phyloP scores from a whole-genome alignment of 2,113 vertebrate species.

The Lontra canadensis region DNA sequence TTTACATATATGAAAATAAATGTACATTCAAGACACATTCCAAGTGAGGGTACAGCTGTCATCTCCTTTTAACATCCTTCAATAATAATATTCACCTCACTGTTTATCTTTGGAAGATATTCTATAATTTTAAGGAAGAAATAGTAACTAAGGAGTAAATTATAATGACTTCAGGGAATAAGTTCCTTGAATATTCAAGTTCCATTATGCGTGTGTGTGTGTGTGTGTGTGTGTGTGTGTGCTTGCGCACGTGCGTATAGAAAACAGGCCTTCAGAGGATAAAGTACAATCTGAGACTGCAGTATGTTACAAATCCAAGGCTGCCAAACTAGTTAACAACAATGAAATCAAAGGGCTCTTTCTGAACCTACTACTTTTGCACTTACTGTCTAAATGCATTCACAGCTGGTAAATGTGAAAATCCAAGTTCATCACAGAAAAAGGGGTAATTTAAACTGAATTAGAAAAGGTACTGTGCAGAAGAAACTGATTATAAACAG shows the following conservation, averaged over 20 bases:
- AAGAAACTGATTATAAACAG: constrained; percentile 46
- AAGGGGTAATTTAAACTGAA: constrained; percentile 55
- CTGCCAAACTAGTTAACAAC: constrained; percentile 63
- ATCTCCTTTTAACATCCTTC: constrained; percentile 41
- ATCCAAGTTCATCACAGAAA: constrained; percentile 50
- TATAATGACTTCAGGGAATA: constrained; percentile 43
- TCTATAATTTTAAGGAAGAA: constrained; percentile 55
- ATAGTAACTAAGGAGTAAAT: constrained; percentile 63
- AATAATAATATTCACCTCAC: constrained; percentile 54
- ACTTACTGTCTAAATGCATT: constrained; percentile 58
- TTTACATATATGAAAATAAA: neutral
- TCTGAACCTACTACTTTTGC: constrained; percentile 59
- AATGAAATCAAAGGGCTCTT: constrained; percentile 56
- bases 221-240: neutral
- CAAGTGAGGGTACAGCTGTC: neutral
- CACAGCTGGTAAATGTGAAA: constrained; percentile 60
- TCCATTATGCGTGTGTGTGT: neutral
- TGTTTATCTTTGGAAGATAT: constrained; percentile 52
- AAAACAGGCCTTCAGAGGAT: neutral
- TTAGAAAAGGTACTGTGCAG: constrained; percentile 43
- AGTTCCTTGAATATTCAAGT: constrained; percentile 57
- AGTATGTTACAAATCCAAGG: constrained; percentile 31
- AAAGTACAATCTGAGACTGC: constrained; percentile 13
- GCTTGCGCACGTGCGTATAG: neutral
- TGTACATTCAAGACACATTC: constrained; percentile 10